Evolutionary conservation across 2,797 vertebrate genomes (phyloP).

Genomic region (Mormyrus hasselquistii): DNA sequence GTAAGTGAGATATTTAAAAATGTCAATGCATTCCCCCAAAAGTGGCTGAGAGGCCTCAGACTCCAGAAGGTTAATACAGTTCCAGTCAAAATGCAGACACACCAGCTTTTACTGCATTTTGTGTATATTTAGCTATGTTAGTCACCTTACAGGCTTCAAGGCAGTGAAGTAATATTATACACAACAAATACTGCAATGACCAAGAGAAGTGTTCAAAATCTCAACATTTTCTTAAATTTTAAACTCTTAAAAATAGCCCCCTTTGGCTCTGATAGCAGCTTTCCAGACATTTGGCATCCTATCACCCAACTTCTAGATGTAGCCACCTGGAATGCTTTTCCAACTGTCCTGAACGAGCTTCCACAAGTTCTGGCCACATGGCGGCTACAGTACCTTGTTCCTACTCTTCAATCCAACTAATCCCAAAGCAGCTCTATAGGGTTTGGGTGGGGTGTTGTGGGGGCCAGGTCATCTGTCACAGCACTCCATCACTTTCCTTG

Average conservation of each 20-base stretch:
- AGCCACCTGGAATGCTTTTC: not conserved
- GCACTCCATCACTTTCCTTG: not conserved
- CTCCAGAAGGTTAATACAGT: not conserved
- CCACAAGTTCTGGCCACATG: not conserved
- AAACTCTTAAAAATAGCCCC: not conserved
- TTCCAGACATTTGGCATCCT: not conserved
- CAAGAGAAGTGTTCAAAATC: not conserved
- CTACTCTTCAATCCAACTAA: not conserved
- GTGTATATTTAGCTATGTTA: not conserved
- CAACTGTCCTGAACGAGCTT: not conserved
- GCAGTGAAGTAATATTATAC: not conserved
- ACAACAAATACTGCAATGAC: not conserved
- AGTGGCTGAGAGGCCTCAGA: not conserved
- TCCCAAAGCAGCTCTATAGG: not conserved
- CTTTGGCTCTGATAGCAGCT: not conserved
- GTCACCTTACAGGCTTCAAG: not conserved
- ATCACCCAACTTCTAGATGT: not conserved
- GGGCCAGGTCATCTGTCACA: not conserved
- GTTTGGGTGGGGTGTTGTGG: not conserved
- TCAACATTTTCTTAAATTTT: not conserved
- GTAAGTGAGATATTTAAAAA: not conserved
- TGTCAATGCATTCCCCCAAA: not conserved
- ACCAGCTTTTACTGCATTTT: not conserved
- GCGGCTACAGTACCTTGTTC: not conserved
- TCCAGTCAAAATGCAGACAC: not conserved